phyloP scores from a whole-genome alignment of 1,140 invertebrate species.

The Littorina saxatilis region DNA sequence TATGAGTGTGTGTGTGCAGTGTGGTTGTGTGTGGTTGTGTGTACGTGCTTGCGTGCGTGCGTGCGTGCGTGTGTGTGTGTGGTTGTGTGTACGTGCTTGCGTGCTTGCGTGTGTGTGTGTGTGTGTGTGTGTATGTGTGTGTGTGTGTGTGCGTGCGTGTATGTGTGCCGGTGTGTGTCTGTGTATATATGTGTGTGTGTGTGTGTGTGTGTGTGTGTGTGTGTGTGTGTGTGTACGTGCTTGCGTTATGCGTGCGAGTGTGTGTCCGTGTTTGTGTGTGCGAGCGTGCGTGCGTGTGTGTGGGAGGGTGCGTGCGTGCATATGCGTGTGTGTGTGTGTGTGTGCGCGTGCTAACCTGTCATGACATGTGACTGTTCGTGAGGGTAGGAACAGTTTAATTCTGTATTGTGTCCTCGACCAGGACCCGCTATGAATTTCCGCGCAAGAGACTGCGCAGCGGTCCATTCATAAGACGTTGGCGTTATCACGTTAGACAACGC shows the following conservation, averaged over 20 bases:
- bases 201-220: constrained; percentile 19
- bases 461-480: too few relatives aligned
- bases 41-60: constrained; percentile 1
- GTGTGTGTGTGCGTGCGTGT: background rate
- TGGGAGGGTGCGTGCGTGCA: too few relatives aligned
- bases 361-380: background rate
- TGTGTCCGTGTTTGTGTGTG: too few relatives aligned
- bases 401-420: too few relatives aligned
- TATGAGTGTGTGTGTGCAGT: background rate
- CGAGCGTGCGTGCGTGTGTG: too few relatives aligned
- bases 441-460: too few relatives aligned
- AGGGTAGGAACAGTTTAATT: too few relatives aligned
- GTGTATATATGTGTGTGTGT: constrained; percentile 17
- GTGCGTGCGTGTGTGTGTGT: constrained; percentile 15
- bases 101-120: constrained; percentile 17
- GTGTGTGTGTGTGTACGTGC: too few relatives aligned
- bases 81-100: constrained; percentile 6
- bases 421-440: too few relatives aligned
- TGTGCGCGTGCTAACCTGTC: background rate
- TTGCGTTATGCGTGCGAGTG: too few relatives aligned
- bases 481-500: too few relatives aligned
- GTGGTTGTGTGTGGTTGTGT: background rate
- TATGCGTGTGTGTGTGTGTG: constrained; percentile 14
- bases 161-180: background rate
- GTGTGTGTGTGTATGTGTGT: constrained; percentile 23